Conservation (phyloP, 1,140 invertebrate genomes). For the Diorhabda sublineata region DNA sequence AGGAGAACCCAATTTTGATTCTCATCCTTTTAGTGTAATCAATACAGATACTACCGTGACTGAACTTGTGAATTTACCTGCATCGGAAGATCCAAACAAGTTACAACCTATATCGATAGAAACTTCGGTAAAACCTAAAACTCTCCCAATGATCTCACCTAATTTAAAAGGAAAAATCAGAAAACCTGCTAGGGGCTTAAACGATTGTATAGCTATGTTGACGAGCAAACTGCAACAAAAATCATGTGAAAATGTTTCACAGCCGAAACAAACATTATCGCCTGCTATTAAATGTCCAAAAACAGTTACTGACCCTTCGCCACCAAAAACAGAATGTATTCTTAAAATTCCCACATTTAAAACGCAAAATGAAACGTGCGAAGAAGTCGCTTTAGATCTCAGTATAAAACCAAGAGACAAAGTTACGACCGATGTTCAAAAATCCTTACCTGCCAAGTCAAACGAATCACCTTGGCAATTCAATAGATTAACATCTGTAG, state of each 20-base stretch:
- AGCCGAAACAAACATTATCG: conserved; percentile 20
- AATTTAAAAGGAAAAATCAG: conserved; percentile 45
- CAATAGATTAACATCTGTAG: conserved; percentile 11
- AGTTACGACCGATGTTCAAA: not conserved
- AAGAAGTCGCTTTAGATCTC: conserved; percentile 30
- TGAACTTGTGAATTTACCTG: not conserved
- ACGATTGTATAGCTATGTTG: conserved; percentile 55
- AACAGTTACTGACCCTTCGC: conserved; percentile 8
- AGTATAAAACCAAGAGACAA: conserved; percentile 23
- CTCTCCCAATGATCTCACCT: conserved; percentile 25
- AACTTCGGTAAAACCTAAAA: conserved; percentile 27
- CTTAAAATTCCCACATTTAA: conserved; percentile 30
- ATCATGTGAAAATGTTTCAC: conserved; percentile 17
- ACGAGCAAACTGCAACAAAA: conserved; percentile 47
- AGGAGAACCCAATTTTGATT: conserved; percentile 22
- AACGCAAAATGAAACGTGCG: conserved; percentile 8
- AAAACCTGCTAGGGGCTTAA: conserved; percentile 46
- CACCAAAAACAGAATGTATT: conserved; percentile 27
- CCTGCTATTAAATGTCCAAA: conserved; percentile 10
- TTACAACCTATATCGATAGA: conserved; percentile 23
- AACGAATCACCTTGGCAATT: not conserved
- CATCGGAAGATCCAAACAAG: not conserved
- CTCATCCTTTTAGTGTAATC: not conserved
- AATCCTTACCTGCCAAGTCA: not conserved
- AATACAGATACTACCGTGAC: not conserved